Percentiles rank a stretch among this genome's conserved stretches.
phyloP scores from a whole-genome alignment of 2,113 vertebrate species.

The Paralichthys olivaceus region DNA sequence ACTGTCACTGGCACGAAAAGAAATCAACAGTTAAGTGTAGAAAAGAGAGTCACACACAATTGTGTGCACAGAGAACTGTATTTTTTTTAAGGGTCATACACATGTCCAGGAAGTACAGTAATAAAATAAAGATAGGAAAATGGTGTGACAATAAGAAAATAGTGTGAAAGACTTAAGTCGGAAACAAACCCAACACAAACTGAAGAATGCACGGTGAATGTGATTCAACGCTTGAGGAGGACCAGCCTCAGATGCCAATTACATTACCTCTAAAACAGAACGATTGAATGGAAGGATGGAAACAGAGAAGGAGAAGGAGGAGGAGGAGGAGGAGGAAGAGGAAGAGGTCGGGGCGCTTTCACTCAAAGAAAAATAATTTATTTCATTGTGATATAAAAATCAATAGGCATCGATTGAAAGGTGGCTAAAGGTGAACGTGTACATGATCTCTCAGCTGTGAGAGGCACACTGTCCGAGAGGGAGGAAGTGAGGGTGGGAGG shows the following conservation, averaged over 20 bases:
- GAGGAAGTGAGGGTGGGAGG: not conserved
- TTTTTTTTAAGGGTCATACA: not conserved
- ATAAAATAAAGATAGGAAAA: not conserved
- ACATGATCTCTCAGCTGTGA: slow-evolving; percentile 74
- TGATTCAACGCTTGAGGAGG: slow-evolving; percentile 38
- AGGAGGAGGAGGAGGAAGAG: not conserved
- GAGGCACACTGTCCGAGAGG: slow-evolving; percentile 47
- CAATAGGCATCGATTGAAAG: slow-evolving; percentile 78
- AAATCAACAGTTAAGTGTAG: no score
- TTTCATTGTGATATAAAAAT: slow-evolving; percentile 83
- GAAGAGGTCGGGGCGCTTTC: slow-evolving; percentile 29
- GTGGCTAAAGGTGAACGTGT: slow-evolving; percentile 79
- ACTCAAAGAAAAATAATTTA: slow-evolving; percentile 78
- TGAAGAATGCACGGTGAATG: slow-evolving; percentile 52
- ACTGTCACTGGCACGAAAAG: not conserved
- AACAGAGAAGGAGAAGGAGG: slow-evolving; percentile 9
- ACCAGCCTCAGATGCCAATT: slow-evolving; percentile 60
- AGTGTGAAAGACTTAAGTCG: slow-evolving; percentile 16
- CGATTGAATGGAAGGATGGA: slow-evolving; percentile 44
- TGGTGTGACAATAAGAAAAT: not conserved
- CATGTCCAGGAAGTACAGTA: not conserved
- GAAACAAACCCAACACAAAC: slow-evolving; percentile 39
- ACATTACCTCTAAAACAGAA: slow-evolving; percentile 67
- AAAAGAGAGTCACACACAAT: not conserved
- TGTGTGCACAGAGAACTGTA: no score